Percentiles rank a stretch among this genome's conserved stretches.
phyloP scores from a whole-genome alignment of 2,888 invertebrate species.

The Stenolophus ochropezus region DNA sequence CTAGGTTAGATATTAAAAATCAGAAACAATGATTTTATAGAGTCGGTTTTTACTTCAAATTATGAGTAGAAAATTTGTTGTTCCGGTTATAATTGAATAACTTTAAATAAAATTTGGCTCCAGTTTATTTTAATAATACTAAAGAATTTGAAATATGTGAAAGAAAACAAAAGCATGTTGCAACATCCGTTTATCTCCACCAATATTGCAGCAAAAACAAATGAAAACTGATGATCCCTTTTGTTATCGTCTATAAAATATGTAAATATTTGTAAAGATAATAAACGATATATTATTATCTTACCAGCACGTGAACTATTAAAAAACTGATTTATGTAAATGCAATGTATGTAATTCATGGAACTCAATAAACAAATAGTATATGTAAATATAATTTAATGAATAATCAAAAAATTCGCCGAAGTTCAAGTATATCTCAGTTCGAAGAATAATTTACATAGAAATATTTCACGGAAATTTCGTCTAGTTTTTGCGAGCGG shows the following conservation, averaged over 20 bases:
- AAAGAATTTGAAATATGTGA: no score
- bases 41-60: no score
- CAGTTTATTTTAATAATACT: no score
- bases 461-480: not conserved
- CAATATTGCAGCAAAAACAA: not conserved
- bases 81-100: not conserved
- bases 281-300: conserved; percentile 38
- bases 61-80: not conserved
- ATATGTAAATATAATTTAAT: not conserved
- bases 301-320: not conserved
- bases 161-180: no score
- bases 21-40: no score
- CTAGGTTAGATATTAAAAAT: no score
- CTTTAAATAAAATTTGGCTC: no score
- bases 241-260: conserved; percentile 23
- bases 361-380: not conserved
- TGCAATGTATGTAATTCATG: not conserved
- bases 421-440: conserved; percentile 1
- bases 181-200: not conserved
- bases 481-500: not conserved
- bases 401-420: not conserved
- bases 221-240: conserved; percentile 26
- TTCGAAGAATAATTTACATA: not conserved
- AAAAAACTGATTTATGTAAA: conserved; percentile 23
- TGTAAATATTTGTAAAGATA: conserved; percentile 31